These are phyloP conservation scores for Xestoiulus laeticollis DNA, from an alignment of 2,888 invertebrate genomes.

Conservation along the genomic window DNA sequence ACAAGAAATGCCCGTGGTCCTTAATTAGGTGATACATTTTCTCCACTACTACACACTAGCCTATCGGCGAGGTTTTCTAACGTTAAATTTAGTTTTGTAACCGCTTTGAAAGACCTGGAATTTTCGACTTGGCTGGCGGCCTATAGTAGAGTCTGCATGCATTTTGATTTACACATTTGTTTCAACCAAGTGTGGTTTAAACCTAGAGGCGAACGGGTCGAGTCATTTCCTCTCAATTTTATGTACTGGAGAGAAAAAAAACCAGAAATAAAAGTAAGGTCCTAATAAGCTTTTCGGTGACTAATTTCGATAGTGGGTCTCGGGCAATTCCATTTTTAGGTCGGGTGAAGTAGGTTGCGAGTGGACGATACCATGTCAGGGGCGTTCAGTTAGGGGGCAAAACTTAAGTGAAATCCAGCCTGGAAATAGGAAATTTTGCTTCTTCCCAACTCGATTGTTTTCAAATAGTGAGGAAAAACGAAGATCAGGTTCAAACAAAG, in stretches of 20 bases:
- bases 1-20: not conserved
- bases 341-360: not conserved
- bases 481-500: not conserved
- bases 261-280: not conserved
- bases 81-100: not conserved
- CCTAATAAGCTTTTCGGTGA: not conserved
- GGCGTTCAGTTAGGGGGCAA: not conserved
- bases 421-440: not conserved
- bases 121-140: not conserved
- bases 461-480: not conserved
- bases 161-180: not conserved
- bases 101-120: not conserved
- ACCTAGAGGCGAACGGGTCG: not conserved
- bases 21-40: not conserved
- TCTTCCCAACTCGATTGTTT: not conserved
- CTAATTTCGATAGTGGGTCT: constrained; percentile 1
- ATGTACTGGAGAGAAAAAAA: not conserved
- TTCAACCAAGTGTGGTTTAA: not conserved
- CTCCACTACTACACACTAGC: not conserved
- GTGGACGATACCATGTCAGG: constrained; percentile 11
- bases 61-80: not conserved
- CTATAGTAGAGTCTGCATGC: not conserved
- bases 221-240: not conserved
- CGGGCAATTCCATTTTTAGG: not conserved
- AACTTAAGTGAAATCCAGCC: constrained; percentile 31